Conservation (phyloP, 2,113 vertebrate species). For the Prionailurus viverrinus region DNA sequence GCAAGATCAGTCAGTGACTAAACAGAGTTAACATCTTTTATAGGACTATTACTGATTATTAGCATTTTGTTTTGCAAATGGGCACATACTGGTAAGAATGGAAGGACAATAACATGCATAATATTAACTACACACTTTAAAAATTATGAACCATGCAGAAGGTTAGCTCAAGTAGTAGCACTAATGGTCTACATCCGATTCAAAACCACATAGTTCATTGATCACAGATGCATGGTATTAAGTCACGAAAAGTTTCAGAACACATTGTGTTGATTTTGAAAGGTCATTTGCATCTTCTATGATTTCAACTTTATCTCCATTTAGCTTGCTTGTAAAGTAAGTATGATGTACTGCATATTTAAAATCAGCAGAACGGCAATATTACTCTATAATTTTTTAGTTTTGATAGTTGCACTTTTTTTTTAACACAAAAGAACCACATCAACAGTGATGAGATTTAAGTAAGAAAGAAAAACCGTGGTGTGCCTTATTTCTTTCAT, state of each 20-base stretch:
- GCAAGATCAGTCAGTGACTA: constrained; percentile 96
- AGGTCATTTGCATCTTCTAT: constrained; percentile 91
- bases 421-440: constrained; percentile 92
- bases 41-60: constrained; percentile 95
- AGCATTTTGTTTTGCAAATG: constrained; percentile 94
- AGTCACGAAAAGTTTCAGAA: constrained; percentile 92
- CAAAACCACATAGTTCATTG: constrained; percentile 94
- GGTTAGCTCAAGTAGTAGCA: constrained; percentile 94
- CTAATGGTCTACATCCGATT: constrained; percentile 94
- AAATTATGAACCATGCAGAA: constrained; percentile 97
- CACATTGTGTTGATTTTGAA: constrained; percentile 91
- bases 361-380: constrained; percentile 91
- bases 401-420: constrained; percentile 91
- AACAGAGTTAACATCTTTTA: constrained; percentile 96
- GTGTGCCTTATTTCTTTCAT: constrained; percentile 91
- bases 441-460: constrained; percentile 92
- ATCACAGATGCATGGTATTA: constrained; percentile 94
- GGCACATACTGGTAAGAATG: constrained; percentile 95
- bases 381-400: constrained; percentile 90
- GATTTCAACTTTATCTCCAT: constrained; percentile 91
- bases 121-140: constrained; percentile 96
- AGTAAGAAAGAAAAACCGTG: constrained; percentile 92
- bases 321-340: constrained; percentile 91
- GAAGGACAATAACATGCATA: constrained; percentile 97
- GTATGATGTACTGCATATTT: constrained; percentile 91